These are phyloP conservation scores for Hippocampus mohnikei DNA, from an alignment of 2,113 vertebrate species.

Conservation along the genomic window DNA sequence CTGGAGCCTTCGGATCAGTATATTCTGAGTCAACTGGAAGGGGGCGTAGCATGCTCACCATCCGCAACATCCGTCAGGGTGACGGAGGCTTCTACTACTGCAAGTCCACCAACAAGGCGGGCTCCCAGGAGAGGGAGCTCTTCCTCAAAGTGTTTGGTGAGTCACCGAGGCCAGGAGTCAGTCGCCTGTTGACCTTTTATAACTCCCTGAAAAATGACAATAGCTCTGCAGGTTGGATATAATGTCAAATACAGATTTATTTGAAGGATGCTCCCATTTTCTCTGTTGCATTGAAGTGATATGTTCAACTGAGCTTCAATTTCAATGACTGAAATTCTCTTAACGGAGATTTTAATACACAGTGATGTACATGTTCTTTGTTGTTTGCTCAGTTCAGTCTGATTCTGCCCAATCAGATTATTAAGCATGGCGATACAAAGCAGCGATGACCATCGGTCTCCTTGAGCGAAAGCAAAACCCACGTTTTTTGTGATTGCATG, in stretches of 20 bases:
- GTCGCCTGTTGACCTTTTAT: slow-evolving; percentile 26
- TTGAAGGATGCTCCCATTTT: not conserved
- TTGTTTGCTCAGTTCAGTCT: slow-evolving; percentile 55
- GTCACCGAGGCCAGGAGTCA: slow-evolving; percentile 73
- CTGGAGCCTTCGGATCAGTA: slow-evolving; percentile 88
- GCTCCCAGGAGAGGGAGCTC: slow-evolving; percentile 83
- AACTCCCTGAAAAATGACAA: not conserved
- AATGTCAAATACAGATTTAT: not conserved
- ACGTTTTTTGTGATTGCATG: too few species aligned
- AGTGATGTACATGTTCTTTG: slow-evolving; percentile 66
- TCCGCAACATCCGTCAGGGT: slow-evolving; percentile 82
- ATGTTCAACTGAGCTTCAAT: slow-evolving; percentile 40
- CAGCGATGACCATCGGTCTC: not conserved
- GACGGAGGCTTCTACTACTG: slow-evolving; percentile 87
- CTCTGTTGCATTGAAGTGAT: slow-evolving; percentile 25
- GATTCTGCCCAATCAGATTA: slow-evolving; percentile 50
- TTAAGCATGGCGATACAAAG: slow-evolving; percentile 61
- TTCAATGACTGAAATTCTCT: slow-evolving; percentile 32
- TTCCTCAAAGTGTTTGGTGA: slow-evolving; percentile 97
- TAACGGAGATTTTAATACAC: slow-evolving; percentile 52
- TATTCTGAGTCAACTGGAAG: slow-evolving; percentile 67
- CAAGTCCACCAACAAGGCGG: slow-evolving; percentile 90
- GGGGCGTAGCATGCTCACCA: slow-evolving; percentile 81
- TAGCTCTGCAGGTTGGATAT: not conserved
- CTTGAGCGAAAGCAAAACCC: not conserved